These are phyloP conservation scores for Xanthorhoe spadicearia DNA, from an alignment of 2,888 invertebrate genomes.

Conservation along the genomic window DNA sequence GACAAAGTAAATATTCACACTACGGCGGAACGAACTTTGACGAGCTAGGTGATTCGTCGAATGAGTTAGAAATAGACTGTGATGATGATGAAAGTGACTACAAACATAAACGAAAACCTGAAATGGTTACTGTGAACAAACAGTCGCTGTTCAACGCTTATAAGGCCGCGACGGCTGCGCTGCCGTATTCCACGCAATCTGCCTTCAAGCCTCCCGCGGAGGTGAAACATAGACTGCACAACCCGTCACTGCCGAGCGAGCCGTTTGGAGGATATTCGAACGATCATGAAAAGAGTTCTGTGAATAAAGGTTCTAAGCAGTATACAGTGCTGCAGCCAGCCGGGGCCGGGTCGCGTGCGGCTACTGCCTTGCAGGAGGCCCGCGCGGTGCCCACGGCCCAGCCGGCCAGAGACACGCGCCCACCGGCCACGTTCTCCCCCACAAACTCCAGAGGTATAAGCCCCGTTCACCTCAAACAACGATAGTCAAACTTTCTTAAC, in stretches of 20 bases:
- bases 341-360: slow-evolving; percentile 91
- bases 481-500: slow-evolving; percentile 79
- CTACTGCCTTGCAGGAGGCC: slow-evolving; percentile 91
- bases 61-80: slow-evolving; percentile 90
- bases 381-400: slow-evolving; percentile 81
- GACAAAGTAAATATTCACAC: slow-evolving; percentile 81
- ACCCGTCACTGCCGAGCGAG: slow-evolving; percentile 83
- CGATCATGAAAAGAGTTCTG: slow-evolving; percentile 73
- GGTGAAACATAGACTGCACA: slow-evolving; percentile 83
- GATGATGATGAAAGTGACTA: slow-evolving; percentile 85
- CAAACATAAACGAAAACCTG: slow-evolving; percentile 79
- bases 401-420: slow-evolving; percentile 79
- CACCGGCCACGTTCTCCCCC: slow-evolving; percentile 87
- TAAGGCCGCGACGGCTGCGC: slow-evolving; percentile 81
- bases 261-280: slow-evolving; percentile 90
- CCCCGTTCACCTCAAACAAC: slow-evolving; percentile 64
- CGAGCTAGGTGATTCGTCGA: slow-evolving; percentile 90
- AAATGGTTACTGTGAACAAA: slow-evolving; percentile 78
- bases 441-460: slow-evolving; percentile 89
- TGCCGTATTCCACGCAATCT: slow-evolving; percentile 90
- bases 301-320: slow-evolving; percentile 87
- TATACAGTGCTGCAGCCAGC: slow-evolving; percentile 95
- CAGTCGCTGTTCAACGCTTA: slow-evolving; percentile 84
- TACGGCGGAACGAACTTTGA: slow-evolving; percentile 91
- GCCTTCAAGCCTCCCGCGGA: slow-evolving; percentile 92